Conservation (phyloP, 2,113 vertebrate species). For the Salvelinus sp. region DNA sequence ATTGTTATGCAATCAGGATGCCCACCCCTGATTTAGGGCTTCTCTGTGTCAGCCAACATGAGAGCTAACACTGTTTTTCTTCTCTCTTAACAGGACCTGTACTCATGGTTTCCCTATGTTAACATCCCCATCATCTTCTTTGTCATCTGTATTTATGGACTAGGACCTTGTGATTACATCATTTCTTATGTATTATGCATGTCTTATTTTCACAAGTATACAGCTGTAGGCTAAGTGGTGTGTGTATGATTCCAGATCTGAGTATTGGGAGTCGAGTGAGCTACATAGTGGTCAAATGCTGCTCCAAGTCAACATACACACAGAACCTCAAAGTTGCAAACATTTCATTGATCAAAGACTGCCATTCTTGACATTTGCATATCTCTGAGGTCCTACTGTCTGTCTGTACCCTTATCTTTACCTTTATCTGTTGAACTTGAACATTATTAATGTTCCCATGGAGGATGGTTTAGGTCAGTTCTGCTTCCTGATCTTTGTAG, state of each 20-base stretch:
- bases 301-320: not conserved
- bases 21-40: not conserved
- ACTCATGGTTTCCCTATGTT: conserved; percentile 70
- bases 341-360: too few relatives aligned
- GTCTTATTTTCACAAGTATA: too few relatives aligned
- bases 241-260: too few relatives aligned
- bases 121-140: conserved; percentile 75
- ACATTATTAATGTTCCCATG: conserved; percentile 25
- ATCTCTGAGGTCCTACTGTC: too few relatives aligned
- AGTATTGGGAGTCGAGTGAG: too few relatives aligned
- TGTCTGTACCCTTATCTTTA: too few relatives aligned
- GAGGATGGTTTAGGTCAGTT: conserved; percentile 75
- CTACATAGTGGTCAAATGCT: conserved; percentile 72
- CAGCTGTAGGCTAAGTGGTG: too few relatives aligned
- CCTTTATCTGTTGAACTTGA: too few relatives aligned
- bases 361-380: too few relatives aligned
- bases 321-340: too few relatives aligned
- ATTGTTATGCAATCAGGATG: conserved; percentile 39
- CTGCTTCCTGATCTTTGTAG: conserved; percentile 79
- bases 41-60: not conserved
- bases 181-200: too few relatives aligned
- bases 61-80: not conserved
- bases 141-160: conserved; percentile 76
- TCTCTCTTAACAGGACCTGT: conserved; percentile 60
- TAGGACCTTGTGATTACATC: conserved; percentile 75